Conservation (phyloP, 2,888 invertebrate genomes). For the Meiosimyza decipiens region DNA sequence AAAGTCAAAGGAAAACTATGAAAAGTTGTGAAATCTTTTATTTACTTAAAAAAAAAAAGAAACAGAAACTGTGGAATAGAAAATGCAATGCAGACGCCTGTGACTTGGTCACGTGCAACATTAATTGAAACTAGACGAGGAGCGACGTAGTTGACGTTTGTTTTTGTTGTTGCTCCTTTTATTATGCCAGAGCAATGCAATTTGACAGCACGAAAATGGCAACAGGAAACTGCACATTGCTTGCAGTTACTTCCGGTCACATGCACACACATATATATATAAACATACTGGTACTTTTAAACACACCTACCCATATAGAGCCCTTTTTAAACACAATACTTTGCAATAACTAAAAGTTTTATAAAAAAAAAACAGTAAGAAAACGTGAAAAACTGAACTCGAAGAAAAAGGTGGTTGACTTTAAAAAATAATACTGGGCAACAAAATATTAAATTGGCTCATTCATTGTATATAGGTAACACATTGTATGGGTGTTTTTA, state of each 20-base stretch:
- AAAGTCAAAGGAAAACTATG: not conserved
- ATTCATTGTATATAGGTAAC: too few species aligned
- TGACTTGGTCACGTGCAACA: slow-evolving; percentile 43
- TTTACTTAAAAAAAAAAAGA: not conserved
- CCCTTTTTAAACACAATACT: not conserved
- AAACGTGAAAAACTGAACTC: too few species aligned
- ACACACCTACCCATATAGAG: not conserved
- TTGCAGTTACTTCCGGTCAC: slow-evolving; percentile 27
- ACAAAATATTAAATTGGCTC: too few species aligned
- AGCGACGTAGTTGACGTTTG: slow-evolving; percentile 18
- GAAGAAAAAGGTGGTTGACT: too few species aligned
- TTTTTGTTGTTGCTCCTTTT: slow-evolving; percentile 4
- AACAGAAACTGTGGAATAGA: slow-evolving; percentile 12
- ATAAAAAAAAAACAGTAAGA: not conserved
- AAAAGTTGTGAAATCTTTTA: slow-evolving; percentile 17
- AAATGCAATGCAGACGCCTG: slow-evolving; percentile 36
- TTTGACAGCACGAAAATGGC: slow-evolving; percentile 27
- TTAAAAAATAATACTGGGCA: too few species aligned
- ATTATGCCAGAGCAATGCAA: slow-evolving; percentile 5
- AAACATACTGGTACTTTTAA: not conserved
- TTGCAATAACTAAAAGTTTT: slow-evolving; percentile 5
- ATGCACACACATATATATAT: not conserved
- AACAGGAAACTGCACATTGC: slow-evolving; percentile 29
- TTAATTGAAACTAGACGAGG: slow-evolving; percentile 42
- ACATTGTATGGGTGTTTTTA: too few species aligned